Conservation (phyloP, 2,113 vertebrate genomes). For the Oryzias celebensis region DNA sequence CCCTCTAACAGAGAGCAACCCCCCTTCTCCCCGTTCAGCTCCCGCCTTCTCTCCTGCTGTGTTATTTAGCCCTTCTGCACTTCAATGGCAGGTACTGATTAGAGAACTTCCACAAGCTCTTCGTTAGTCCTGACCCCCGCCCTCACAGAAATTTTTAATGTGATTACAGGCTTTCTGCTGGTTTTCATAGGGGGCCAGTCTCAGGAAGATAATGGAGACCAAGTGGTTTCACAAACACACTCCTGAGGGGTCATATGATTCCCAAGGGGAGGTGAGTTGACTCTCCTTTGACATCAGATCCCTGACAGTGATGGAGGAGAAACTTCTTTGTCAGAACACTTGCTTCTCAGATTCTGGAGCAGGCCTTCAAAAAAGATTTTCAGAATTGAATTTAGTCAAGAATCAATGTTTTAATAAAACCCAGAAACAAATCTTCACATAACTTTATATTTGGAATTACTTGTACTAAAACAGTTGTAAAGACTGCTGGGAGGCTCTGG, state of each 20-base stretch:
- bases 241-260: slow-evolving; percentile 73
- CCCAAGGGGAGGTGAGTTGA: slow-evolving; percentile 69
- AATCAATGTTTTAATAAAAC: too few relatives aligned
- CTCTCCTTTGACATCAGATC: slow-evolving; percentile 49
- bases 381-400: too few relatives aligned
- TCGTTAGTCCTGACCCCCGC: slow-evolving; percentile 69
- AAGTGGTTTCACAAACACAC: slow-evolving; percentile 80
- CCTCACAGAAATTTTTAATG: slow-evolving; percentile 88
- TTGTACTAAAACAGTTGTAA: too few relatives aligned
- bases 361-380: neutral
- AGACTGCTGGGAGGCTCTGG: too few relatives aligned
- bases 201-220: slow-evolving; percentile 77
- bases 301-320: slow-evolving; percentile 52
- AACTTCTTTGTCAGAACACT: slow-evolving; percentile 65
- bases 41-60: slow-evolving; percentile 83
- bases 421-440: too few relatives aligned
- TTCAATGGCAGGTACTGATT: slow-evolving; percentile 93
- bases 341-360: slow-evolving; percentile 19
- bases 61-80: slow-evolving; percentile 89
- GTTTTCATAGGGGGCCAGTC: slow-evolving; percentile 77
- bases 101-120: slow-evolving; percentile 80
- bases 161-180: slow-evolving; percentile 95
- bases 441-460: too few relatives aligned
- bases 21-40: slow-evolving; percentile 74
- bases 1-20: slow-evolving; percentile 85